Evolutionary conservation across 2,888 invertebrate species (phyloP).

Genomic region (Drosophila paranaensis): DNA sequence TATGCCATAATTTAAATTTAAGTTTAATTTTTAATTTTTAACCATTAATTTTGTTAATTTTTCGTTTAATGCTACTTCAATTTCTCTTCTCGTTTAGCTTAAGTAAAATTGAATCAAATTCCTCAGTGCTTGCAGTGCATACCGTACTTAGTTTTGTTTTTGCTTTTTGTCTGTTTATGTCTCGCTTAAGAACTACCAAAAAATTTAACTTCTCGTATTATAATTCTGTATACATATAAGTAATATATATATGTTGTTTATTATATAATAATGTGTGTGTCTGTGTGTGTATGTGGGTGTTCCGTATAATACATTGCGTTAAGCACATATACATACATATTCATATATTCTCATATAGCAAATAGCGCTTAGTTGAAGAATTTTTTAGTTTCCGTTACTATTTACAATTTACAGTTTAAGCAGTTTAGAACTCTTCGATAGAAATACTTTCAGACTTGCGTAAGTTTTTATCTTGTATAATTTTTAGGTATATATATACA

Average conservation of each 20-base stretch:
- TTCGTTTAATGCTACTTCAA: conserved; percentile 50
- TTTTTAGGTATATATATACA: conserved; percentile 11
- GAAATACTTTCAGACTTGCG: conserved; percentile 75
- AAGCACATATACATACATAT: conserved; percentile 4
- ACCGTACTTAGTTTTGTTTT: conserved; percentile 61
- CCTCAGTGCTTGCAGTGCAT: conserved; percentile 86
- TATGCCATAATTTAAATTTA: conserved; percentile 57
- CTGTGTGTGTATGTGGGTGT: conserved; percentile 25
- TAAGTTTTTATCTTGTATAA: conserved; percentile 45
- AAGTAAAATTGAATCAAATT: conserved; percentile 85
- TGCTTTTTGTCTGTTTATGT: conserved; percentile 48
- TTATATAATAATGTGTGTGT: conserved; percentile 9
- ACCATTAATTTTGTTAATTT: neutral
- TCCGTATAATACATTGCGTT: conserved; percentile 21
- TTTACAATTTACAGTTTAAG: conserved; percentile 67
- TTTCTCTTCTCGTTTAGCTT: conserved; percentile 63
- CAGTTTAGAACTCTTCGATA: conserved; percentile 75
- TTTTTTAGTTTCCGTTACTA: conserved; percentile 22
- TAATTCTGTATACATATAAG: neutral
- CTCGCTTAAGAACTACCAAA: conserved; percentile 46
- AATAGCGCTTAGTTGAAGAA: conserved; percentile 38
- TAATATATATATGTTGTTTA: conserved; percentile 4
- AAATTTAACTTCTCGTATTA: conserved; percentile 35
- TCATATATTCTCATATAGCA: conserved; percentile 3
- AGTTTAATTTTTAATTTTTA: conserved; percentile 43